A percentile compares a stretch with the other conserved stretches of the same genome.
phyloP scores from a whole-genome alignment of 2,888 invertebrate species.

The Laothoe populi region DNA sequence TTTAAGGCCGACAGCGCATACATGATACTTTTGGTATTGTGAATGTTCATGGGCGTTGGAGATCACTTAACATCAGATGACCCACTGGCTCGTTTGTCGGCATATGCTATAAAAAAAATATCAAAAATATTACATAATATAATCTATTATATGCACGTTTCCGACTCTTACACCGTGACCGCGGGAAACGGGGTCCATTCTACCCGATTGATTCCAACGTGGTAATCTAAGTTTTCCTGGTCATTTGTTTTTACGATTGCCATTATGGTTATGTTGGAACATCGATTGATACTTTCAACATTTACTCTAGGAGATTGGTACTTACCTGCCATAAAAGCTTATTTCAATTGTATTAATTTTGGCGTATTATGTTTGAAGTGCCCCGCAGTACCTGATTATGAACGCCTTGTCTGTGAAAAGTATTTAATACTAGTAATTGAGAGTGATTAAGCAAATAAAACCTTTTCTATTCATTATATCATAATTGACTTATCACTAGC shows the following conservation, averaged over 20 bases:
- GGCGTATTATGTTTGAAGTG: background rate
- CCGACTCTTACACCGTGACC: background rate
- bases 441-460: too few relatives aligned
- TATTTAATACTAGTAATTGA: too few relatives aligned
- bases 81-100: too few relatives aligned
- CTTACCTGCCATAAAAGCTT: conserved; percentile 1
- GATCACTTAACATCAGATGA: too few relatives aligned
- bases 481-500: too few relatives aligned
- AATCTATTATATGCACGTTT: background rate
- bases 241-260: conserved; percentile 31
- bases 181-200: conserved; percentile 12
- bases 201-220: conserved; percentile 26
- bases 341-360: background rate
- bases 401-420: too few relatives aligned
- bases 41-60: too few relatives aligned
- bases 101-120: too few relatives aligned
- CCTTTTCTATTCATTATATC: too few relatives aligned
- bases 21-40: too few relatives aligned
- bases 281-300: conserved; percentile 9
- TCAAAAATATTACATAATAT: background rate
- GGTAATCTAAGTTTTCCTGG: conserved; percentile 31
- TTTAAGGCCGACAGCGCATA: too few relatives aligned
- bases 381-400: too few relatives aligned
- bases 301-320: conserved; percentile 26
- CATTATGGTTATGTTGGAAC: conserved; percentile 27